These are phyloP conservation scores for Spilosoma lubricipeda DNA, from an alignment of 2,888 invertebrate genomes.

Conservation along the genomic window DNA sequence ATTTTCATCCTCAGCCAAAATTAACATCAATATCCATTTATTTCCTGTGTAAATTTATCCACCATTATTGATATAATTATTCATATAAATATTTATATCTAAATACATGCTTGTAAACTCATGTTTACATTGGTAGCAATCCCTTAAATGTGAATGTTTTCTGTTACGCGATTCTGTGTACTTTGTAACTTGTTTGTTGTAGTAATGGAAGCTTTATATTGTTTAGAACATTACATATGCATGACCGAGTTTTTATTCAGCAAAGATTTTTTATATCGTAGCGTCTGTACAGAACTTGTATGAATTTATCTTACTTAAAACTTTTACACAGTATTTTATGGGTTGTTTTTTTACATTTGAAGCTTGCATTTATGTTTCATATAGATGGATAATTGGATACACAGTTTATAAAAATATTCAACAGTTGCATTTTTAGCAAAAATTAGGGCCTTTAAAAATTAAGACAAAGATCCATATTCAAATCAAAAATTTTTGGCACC, in stretches of 20 bases:
- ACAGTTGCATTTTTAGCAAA: no score
- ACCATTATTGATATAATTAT: background rate
- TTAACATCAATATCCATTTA: background rate
- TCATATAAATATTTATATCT: constrained; percentile 2
- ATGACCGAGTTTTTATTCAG: constrained; percentile 22
- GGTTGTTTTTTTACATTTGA: no score
- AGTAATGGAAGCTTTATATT: constrained; percentile 53
- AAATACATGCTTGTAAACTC: constrained; percentile 26
- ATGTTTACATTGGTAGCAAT: constrained; percentile 39
- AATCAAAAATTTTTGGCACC: no score
- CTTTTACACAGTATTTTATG: no score
- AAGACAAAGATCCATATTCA: no score
- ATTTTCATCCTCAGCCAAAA: background rate
- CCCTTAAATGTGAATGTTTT: constrained; percentile 49
- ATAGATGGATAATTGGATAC: no score
- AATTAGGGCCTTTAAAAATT: no score
- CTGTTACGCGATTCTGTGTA: constrained; percentile 33
- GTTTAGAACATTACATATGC: constrained; percentile 24
- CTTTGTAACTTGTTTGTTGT: constrained; percentile 55
- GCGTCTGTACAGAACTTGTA: background rate
- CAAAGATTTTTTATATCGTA: background rate
- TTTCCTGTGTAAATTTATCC: background rate
- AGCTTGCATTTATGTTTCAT: no score
- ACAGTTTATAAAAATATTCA: no score
- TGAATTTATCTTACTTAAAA: no score